Evolutionary conservation across 2,113 vertebrate genomes (phyloP), one percentile per base, ranked within the genome.

Genomic region (Sylvia atricapilla): DNA sequence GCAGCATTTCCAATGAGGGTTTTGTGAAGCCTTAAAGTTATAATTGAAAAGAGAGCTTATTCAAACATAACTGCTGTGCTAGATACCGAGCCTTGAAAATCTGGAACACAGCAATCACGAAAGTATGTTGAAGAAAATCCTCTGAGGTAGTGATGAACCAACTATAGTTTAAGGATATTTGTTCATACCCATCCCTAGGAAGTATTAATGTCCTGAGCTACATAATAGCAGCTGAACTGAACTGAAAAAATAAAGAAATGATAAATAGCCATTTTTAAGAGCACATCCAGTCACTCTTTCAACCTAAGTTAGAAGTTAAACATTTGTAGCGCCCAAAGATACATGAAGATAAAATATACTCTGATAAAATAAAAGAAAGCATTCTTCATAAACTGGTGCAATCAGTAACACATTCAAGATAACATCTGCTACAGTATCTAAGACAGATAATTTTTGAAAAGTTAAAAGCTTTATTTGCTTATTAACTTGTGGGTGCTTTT

Each of bases 391-490:
- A 85, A 78, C 46, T 30, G 28, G 19, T 35, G 66, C 69, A 94
- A 90, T 88, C 49, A 89, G 60, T 70, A 86, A 92, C 53, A 52
- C 70, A 80, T 63, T 82, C 53, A 37, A 88, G 74, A 89, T 66
- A 77, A 59, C 55, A 87, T 89, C 89, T 96, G 68, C 80, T 75
- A 31, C 44, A 87, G 53, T 37, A 86, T 59, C 62, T 73, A 92
- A 55, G 25, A 52, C 27, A 70, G 89, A 86, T 86, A 72, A 53
- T 41, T 88, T 96, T 84, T 90, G 22, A 83, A 82, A 96, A 53
- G 84, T 93, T 92, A 88, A 87, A 93, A 86, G 56, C 52, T 86
- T 91, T 96, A 93, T 97, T 95, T 95, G 77, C 55, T 94, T 82
- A 78, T 68, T 93, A 93, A 67, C 62, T 93, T 25, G 0, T 62